These are phyloP conservation scores for Atrichornis clamosus DNA, from an alignment of 2,113 vertebrate genomes.

Conservation along the genomic window DNA sequence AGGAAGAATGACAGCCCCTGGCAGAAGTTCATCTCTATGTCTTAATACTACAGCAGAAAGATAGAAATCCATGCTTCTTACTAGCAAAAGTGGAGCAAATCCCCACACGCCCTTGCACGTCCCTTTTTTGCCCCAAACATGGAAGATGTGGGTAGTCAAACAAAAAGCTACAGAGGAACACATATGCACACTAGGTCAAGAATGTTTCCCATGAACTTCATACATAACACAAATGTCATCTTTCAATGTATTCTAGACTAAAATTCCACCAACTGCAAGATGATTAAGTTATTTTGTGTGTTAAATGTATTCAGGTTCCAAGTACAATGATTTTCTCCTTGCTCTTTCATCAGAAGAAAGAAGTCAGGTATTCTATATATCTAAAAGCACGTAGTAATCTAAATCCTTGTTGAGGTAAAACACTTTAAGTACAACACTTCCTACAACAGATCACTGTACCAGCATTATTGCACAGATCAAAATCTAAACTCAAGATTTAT, in stretches of 20 bases:
- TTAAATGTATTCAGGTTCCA: background rate
- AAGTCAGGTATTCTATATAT: background rate
- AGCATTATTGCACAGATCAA: background rate
- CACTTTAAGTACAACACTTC: background rate
- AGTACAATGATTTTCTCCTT: background rate
- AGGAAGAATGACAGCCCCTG: background rate
- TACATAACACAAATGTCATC: background rate
- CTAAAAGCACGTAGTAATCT: background rate
- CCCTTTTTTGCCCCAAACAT: background rate
- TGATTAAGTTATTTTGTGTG: background rate
- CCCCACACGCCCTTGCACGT: rapidly evolving
- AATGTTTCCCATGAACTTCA: background rate
- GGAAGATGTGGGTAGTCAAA: background rate
- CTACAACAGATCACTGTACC: background rate
- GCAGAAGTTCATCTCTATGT: background rate
- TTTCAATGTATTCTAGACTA: background rate
- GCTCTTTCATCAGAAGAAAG: background rate
- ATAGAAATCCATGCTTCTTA: background rate
- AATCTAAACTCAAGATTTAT: background rate
- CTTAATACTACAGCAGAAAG: background rate
- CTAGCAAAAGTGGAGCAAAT: background rate
- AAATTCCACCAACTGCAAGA: background rate
- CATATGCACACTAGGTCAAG: background rate
- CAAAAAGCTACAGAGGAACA: background rate
- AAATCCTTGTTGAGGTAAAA: background rate